These are phyloP conservation scores for Galemys pyrenaicus DNA, from an alignment of 2,113 vertebrate species.

Conservation along the genomic window DNA sequence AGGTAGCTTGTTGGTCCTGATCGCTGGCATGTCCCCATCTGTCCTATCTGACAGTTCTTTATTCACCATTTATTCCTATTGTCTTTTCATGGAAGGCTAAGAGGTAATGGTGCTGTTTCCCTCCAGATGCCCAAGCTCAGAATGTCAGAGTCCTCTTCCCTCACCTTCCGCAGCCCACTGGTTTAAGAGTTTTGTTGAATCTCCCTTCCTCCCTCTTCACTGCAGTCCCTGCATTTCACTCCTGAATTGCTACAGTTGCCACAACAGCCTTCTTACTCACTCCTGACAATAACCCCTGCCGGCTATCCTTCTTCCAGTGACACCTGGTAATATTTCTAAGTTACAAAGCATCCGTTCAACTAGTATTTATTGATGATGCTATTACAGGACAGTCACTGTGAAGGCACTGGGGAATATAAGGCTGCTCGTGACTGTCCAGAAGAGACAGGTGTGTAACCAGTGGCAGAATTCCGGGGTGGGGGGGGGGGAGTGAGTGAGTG, in stretches of 20 bases:
- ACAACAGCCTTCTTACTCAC: not conserved
- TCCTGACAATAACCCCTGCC: not conserved
- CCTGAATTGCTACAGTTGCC: not conserved
- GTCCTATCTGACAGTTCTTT: not conserved
- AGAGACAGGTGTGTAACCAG: constrained; percentile 29
- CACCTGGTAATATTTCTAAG: constrained; percentile 72
- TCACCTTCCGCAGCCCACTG: not conserved
- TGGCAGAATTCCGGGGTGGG: not conserved
- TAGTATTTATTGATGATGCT: constrained; percentile 63
- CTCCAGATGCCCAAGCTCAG: not conserved
- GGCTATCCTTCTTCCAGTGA: constrained; percentile 16
- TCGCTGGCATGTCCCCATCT: not conserved
- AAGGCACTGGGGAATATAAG: constrained; percentile 46
- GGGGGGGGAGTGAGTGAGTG: not conserved
- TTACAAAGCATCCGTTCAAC: constrained; percentile 65
- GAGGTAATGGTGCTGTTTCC: not conserved
- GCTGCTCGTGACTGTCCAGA: not conserved
- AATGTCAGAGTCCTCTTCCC: not conserved
- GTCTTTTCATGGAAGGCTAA: not conserved
- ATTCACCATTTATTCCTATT: not conserved
- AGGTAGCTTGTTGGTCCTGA: not conserved
- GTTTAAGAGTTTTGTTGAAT: rapidly evolving
- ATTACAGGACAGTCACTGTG: constrained; percentile 43
- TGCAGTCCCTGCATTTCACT: rapidly evolving
- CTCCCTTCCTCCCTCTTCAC: not conserved